Percentiles rank a stretch among this genome's conserved stretches.
These are phyloP conservation scores for Spisula subtruncata DNA, from an alignment of 2,888 invertebrate genomes.

Conservation along the genomic window DNA sequence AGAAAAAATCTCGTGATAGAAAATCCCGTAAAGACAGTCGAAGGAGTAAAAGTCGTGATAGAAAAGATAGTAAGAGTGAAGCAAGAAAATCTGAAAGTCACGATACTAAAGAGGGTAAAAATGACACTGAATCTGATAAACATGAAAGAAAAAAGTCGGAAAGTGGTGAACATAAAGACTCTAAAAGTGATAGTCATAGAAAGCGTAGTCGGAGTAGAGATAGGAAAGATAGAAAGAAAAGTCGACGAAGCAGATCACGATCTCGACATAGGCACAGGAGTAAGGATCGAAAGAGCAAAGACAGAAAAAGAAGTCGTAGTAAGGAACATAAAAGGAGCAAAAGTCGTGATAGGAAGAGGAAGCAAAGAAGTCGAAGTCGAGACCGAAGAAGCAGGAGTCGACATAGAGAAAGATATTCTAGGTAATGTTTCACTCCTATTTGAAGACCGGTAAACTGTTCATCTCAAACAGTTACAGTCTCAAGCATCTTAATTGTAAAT, in stretches of 20 bases:
- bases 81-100: conserved; percentile 52
- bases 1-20: conserved; percentile 69
- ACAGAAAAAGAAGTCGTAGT: conserved; percentile 67
- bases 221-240: conserved; percentile 63
- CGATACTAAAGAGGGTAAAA: conserved; percentile 58
- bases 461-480: too few species aligned
- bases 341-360: conserved; percentile 59
- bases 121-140: conserved; percentile 46
- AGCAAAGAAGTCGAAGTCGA: conserved; percentile 47
- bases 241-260: conserved; percentile 63
- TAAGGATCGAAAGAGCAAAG: conserved; percentile 61
- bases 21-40: conserved; percentile 57
- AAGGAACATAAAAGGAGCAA: conserved; percentile 65
- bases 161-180: conserved; percentile 57
- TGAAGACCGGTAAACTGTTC: too few species aligned
- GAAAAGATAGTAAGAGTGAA: conserved; percentile 60
- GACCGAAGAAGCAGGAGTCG: conserved; percentile 55
- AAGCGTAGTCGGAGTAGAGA: conserved; percentile 67
- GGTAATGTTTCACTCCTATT: conserved; percentile 23
- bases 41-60: conserved; percentile 60
- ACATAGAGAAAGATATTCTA: conserved; percentile 60
- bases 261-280: conserved; percentile 69
- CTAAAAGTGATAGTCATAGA: conserved; percentile 58
- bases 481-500: too few species aligned
- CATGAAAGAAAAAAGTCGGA: conserved; percentile 36